Percentiles rank a stretch among this genome's conserved stretches.
phyloP scores from a whole-genome alignment of 2,797 vertebrate species.

The Notolabrus celidotus region DNA sequence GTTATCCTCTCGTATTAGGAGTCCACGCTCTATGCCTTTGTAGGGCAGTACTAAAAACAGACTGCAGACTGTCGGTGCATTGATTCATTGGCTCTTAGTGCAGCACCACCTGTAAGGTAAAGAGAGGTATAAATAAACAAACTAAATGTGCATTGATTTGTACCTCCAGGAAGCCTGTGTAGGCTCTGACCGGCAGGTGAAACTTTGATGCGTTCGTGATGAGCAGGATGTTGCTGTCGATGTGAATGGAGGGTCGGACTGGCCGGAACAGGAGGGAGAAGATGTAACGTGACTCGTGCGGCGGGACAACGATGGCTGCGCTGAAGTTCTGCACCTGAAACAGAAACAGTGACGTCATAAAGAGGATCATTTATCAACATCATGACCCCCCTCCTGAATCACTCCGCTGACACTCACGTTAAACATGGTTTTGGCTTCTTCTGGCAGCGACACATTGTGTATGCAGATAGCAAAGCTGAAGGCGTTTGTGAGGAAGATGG shows the following conservation, averaged over 20 bases:
- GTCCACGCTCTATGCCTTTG: not conserved
- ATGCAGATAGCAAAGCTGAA: constrained; percentile 94
- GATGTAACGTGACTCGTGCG: constrained; percentile 93
- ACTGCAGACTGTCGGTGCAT: not conserved
- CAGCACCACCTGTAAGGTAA: not conserved
- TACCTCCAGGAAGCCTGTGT: constrained; percentile 98
- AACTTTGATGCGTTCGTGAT: constrained; percentile 98
- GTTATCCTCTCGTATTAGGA: not conserved
- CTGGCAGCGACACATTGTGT: constrained; percentile 93
- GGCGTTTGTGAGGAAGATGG: constrained; percentile 94
- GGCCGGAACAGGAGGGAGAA: constrained; percentile 96
- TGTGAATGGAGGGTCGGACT: constrained; percentile 92
- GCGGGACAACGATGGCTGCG: constrained; percentile 91
- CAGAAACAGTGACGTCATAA: not conserved
- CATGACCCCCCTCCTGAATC: not conserved
- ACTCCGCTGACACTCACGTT: constrained; percentile 82
- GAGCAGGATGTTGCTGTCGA: constrained; percentile 97
- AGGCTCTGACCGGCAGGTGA: constrained; percentile 95
- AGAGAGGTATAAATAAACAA: not conserved
- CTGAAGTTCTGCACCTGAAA: constrained; percentile 96
- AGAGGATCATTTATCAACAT: not conserved
- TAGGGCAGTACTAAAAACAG: not conserved
- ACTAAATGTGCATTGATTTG: constrained; percentile 2
- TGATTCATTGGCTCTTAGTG: not conserved
- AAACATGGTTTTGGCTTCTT: constrained; percentile 95